These are phyloP conservation scores for Phaethornis superciliosus DNA, from an alignment of 2,113 vertebrate genomes.

Conservation along the genomic window DNA sequence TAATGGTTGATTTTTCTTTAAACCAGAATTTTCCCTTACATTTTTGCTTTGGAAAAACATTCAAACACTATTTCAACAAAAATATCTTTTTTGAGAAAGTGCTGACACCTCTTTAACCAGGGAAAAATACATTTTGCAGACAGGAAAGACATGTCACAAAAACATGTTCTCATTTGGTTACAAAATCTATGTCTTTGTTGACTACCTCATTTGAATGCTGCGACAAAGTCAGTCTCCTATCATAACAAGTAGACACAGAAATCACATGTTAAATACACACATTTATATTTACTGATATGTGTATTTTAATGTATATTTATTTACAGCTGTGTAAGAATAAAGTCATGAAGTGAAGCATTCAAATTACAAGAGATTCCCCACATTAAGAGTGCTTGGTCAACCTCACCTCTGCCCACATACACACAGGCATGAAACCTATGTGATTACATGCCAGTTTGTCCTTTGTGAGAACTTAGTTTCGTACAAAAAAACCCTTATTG, in stretches of 20 bases:
- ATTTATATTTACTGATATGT: slow-evolving; percentile 58
- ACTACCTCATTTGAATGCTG: slow-evolving; percentile 59
- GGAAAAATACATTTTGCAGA: slow-evolving; percentile 54
- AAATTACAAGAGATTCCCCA: not conserved
- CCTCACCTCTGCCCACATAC: not conserved
- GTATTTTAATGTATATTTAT: slow-evolving; percentile 23
- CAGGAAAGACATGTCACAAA: slow-evolving; percentile 56
- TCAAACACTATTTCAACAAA: slow-evolving; percentile 5
- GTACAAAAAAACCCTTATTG: not conserved
- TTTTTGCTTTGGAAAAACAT: slow-evolving; percentile 14
- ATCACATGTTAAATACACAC: slow-evolving; percentile 33
- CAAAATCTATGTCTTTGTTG: slow-evolving; percentile 63
- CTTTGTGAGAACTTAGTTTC: not conserved
- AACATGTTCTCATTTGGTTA: slow-evolving; percentile 64
- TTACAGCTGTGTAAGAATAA: slow-evolving; percentile 14
- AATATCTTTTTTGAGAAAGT: slow-evolving; percentile 14
- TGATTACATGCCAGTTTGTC: not conserved
- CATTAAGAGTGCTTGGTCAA: not conserved
- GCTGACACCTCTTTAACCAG: slow-evolving; percentile 50
- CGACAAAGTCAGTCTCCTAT: slow-evolving; percentile 49
- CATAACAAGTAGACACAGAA: slow-evolving; percentile 59
- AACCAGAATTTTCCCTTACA: not conserved
- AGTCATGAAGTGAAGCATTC: not conserved
- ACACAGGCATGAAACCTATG: not conserved
- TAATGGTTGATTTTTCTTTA: not conserved